phyloP scores from a whole-genome alignment of 2,113 vertebrate species.

The Corythaeola cristata region DNA sequence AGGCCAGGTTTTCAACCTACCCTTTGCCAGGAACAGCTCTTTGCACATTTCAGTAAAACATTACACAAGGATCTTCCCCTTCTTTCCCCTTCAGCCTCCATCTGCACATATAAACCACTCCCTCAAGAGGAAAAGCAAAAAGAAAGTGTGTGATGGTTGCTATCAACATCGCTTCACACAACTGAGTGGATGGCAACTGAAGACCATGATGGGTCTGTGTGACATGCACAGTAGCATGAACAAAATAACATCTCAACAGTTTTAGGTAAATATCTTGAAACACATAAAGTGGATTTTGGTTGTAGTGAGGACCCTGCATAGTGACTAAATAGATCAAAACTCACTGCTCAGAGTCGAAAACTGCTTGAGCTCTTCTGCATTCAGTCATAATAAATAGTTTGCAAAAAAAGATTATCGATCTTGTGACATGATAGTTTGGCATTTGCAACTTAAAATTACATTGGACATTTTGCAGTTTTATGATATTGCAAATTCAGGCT shows the following conservation, averaged over 20 bases:
- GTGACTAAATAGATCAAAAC: background rate
- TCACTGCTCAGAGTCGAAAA: background rate
- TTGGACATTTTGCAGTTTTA: conserved; percentile 43
- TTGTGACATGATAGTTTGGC: conserved; percentile 22
- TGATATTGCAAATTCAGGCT: conserved; percentile 50
- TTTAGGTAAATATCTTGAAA: background rate
- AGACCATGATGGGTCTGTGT: background rate
- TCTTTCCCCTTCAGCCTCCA: background rate
- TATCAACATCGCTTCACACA: background rate
- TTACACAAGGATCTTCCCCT: background rate
- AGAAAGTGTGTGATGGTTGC: background rate
- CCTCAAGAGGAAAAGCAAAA: background rate
- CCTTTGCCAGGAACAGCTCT: background rate
- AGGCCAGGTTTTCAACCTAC: background rate
- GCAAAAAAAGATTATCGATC: conserved; percentile 8
- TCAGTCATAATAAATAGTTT: background rate
- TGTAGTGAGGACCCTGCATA: background rate
- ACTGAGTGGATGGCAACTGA: background rate
- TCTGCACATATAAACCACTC: background rate
- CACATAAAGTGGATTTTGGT: background rate
- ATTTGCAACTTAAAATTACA: conserved; percentile 46
- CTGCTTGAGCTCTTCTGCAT: background rate
- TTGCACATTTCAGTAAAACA: background rate
- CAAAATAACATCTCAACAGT: background rate
- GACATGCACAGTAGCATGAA: background rate